A percentile compares a stretch with the other conserved stretches of the same genome.
These are phyloP conservation scores for Caretta caretta DNA, from an alignment of 2,113 vertebrate genomes.

Conservation along the genomic window DNA sequence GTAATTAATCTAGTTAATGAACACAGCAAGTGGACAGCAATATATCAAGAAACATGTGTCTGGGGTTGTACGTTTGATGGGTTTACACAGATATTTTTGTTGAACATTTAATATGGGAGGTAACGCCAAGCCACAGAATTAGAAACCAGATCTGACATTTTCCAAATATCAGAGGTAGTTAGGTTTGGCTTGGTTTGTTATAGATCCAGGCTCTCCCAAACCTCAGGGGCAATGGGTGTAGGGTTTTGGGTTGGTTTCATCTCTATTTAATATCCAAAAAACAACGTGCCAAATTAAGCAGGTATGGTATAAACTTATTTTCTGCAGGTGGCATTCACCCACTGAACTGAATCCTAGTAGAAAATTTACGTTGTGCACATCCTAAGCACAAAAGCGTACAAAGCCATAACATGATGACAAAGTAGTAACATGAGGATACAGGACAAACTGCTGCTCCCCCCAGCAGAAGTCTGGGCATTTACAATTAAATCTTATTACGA, in stretches of 20 bases:
- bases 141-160: neutral
- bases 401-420: too few relatives aligned
- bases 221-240: neutral
- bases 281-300: neutral
- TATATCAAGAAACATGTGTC: neutral
- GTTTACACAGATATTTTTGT: constrained; percentile 19
- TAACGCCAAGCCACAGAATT: constrained; percentile 5
- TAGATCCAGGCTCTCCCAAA: neutral
- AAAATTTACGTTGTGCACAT: neutral
- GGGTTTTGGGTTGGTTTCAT: neutral
- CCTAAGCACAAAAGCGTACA: neutral
- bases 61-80: neutral
- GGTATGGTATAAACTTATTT: neutral
- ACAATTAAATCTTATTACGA: too few relatives aligned
- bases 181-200: neutral
- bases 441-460: too few relatives aligned
- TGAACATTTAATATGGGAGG: neutral
- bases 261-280: neutral
- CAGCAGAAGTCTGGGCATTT: too few relatives aligned
- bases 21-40: neutral
- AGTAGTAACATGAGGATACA: too few relatives aligned
- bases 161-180: neutral
- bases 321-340: neutral
- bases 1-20: constrained; percentile 22
- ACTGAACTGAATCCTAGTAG: neutral